Base-by-base conservation (phyloP, 1,140 invertebrate species). In the Drosophila seguyi region DNA sequence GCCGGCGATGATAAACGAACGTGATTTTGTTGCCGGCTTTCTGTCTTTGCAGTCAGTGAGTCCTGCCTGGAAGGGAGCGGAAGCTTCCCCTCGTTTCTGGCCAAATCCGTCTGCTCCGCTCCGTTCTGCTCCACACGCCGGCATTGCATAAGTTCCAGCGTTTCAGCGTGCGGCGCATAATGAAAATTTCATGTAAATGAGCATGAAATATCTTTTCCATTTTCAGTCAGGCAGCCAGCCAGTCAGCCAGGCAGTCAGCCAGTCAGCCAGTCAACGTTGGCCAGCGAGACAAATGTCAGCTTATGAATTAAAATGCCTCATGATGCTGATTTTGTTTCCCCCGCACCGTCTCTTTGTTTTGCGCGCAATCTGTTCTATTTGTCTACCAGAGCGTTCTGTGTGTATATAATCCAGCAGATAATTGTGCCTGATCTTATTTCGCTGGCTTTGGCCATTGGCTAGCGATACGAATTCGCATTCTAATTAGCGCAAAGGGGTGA, bases 111-210 rank as follows among this genome's bases (percentile, higher is more conserved):
- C 66, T 39, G 60, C 48, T 41, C 63, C 52, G 34, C 52, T 55
- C 36, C 52, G 34, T 38, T 38, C 14, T 38, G 52, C 34, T 55
- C 34, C 52, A 25, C 52, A 20, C 34, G 65, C 48, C 25, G 53
- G 53, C 72, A 78, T 80, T 84, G 85, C 84, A 90, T 72, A 84
- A 87, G 85, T 84, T 87, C 57, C 42, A 38, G 50, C 65, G 42
- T 27, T 71, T 34, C 39, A 45, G 65, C 34, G 69, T 71, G 84
- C 72, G 80, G 72, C 84, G 76, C 85, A 83, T 91, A 91, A 91
- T 91, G 88, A 91, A 91, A 91, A 88, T 91, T 91, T 91, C 84
- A 91, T 91, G 88, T 91, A 91, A 91, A 91, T 91, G 88, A 91
- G 88, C 88, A 88, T 91, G 82, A 91, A 91, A 91, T 88, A 91